These are phyloP conservation scores for Clamator glandarius DNA, from an alignment of 2,797 vertebrate species.

Conservation along the genomic window DNA sequence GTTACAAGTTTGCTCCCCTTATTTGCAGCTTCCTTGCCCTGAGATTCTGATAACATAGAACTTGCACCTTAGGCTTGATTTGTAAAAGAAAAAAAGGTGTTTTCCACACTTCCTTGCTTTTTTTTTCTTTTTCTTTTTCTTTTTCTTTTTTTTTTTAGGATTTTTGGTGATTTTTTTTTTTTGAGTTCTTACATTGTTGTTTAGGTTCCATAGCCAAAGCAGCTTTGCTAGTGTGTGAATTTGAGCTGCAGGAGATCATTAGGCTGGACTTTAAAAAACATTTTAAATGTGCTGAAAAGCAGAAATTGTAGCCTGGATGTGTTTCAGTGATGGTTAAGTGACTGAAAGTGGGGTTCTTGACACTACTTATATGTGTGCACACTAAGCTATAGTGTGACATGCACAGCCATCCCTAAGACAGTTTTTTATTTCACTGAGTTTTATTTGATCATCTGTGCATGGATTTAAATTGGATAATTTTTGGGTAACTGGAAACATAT, in stretches of 20 bases:
- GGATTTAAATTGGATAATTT: constrained; percentile 7
- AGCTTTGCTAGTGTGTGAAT: background rate
- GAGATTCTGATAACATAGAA: background rate
- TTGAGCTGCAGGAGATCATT: background rate
- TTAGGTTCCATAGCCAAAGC: background rate
- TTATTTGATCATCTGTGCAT: background rate
- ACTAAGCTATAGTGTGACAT: background rate
- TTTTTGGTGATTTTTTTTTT: background rate
- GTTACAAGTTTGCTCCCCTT: background rate
- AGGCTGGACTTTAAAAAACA: background rate
- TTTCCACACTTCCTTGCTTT: background rate
- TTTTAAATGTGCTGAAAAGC: background rate
- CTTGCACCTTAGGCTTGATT: background rate
- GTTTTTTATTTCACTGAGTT: constrained; percentile 4
- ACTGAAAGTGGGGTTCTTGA: background rate
- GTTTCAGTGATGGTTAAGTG: background rate
- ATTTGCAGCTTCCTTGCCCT: background rate
- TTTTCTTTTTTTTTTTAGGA: background rate
- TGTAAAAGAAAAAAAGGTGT: background rate
- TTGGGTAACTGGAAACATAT: background rate
- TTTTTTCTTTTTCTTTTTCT: too few species aligned
- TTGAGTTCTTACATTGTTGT: background rate
- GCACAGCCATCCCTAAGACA: background rate
- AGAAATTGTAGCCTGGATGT: background rate
- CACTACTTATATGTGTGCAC: background rate